Evolutionary conservation across 2,797 vertebrate genomes (phyloP).

Genomic region (Arrhamphus sclerolepis): DNA sequence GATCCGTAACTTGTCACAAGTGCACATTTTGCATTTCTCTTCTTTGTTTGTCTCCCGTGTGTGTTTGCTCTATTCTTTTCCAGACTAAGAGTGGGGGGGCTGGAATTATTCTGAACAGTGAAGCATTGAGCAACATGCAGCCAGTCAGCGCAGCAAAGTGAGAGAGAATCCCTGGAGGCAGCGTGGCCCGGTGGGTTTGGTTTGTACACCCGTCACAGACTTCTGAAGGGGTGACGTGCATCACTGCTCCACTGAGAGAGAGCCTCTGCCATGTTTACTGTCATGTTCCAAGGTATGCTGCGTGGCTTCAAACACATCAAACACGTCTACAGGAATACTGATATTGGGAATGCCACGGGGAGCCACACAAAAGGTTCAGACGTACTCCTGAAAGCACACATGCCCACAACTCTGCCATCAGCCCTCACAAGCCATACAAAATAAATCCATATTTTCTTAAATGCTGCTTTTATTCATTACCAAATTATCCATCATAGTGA

Average conservation of each 20-base stretch:
- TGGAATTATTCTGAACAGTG: slow-evolving; percentile 57
- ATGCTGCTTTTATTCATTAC: slow-evolving; percentile 7
- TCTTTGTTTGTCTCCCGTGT: slow-evolving; percentile 55
- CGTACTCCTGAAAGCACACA: slow-evolving; percentile 62
- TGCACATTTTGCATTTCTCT: slow-evolving; percentile 52
- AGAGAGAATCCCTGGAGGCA: slow-evolving; percentile 66
- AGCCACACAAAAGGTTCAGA: slow-evolving; percentile 57
- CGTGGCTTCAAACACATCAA: slow-evolving; percentile 84
- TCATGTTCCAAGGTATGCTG: slow-evolving; percentile 83
- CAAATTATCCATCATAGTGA: slow-evolving; percentile 13
- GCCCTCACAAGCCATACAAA: slow-evolving; percentile 36
- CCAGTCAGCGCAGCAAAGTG: slow-evolving; percentile 60
- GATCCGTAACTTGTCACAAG: slow-evolving; percentile 70
- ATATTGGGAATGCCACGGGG: slow-evolving; percentile 80
- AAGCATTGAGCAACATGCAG: slow-evolving; percentile 60
- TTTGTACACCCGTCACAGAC: slow-evolving; percentile 82
- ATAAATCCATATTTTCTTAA: slow-evolving; percentile 22
- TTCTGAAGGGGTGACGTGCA: slow-evolving; percentile 81
- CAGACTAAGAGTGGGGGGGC: slow-evolving; percentile 19
- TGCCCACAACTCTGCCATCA: slow-evolving; percentile 41
- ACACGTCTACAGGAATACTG: slow-evolving; percentile 82
- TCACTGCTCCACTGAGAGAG: slow-evolving; percentile 80
- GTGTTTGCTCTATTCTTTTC: slow-evolving; percentile 65
- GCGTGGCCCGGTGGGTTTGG: slow-evolving; percentile 78
- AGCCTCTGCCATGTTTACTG: slow-evolving; percentile 83